A percentile compares a stretch with the other conserved stretches of the same genome.
Evolutionary conservation across 2,113 vertebrate genomes (phyloP).

Genomic region (Corynorhinus townsendii): DNA sequence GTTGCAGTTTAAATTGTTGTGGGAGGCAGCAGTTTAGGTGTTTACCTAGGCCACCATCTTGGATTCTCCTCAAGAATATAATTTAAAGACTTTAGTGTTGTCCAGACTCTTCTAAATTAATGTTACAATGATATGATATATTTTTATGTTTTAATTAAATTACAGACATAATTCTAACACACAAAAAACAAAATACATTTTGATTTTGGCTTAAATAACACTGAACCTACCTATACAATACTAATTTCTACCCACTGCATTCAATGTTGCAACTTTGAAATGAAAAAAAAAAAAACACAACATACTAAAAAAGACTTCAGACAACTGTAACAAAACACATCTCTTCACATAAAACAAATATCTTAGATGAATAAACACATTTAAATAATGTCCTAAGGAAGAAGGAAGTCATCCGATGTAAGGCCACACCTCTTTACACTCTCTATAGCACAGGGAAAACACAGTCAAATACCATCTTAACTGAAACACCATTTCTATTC

Average conservation of each 20-base stretch:
- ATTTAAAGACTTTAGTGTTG: neutral
- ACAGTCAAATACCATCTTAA: neutral
- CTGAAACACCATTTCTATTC: constrained; percentile 1
- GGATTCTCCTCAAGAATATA: too few species aligned
- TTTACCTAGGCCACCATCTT: too few species aligned
- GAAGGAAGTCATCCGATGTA: neutral
- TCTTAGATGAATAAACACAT: neutral
- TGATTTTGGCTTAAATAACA: neutral
- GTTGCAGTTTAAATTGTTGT: too few species aligned
- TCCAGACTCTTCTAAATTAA: neutral
- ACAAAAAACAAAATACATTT: neutral
- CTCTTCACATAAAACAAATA: neutral
- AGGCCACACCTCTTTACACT: neutral
- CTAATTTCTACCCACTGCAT: neutral
- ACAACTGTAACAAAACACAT: constrained; percentile 2
- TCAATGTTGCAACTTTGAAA: neutral
- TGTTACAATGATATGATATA: neutral
- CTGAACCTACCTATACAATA: neutral
- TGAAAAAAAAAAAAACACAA: neutral
- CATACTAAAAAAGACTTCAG: neutral
- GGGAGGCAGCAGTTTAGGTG: too few species aligned
- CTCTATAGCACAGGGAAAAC: neutral
- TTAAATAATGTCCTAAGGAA: neutral
- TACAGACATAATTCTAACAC: neutral
- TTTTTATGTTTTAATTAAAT: neutral